phyloP scores from a whole-genome alignment of 1,140 invertebrate species.

The Zaprionus capensis region DNA sequence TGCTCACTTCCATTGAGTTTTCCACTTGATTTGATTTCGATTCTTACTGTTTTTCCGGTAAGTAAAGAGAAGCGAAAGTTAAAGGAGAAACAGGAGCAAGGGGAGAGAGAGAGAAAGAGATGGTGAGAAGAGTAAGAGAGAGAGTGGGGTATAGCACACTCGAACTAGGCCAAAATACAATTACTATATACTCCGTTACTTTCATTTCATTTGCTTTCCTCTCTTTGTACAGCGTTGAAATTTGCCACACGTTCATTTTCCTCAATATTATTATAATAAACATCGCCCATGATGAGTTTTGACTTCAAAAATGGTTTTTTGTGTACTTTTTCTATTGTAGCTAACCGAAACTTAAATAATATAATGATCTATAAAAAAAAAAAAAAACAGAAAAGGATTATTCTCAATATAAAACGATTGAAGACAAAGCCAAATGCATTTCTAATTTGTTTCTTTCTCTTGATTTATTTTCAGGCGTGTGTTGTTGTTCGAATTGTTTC shows the following conservation, averaged over 20 bases:
- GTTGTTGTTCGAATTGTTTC: conserved; percentile 77
- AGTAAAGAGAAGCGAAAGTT: conserved; percentile 51
- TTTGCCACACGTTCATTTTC: conserved; percentile 62
- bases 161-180: conserved; percentile 33
- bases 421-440: conserved; percentile 51
- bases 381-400: conserved; percentile 33
- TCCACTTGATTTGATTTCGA: neutral
- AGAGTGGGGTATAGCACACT: conserved; percentile 9
- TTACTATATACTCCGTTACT: conserved; percentile 12
- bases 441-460: conserved; percentile 81
- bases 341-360: conserved; percentile 37
- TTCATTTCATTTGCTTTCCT: conserved; percentile 49
- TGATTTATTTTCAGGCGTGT: conserved; percentile 81
- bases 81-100: neutral
- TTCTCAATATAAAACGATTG: conserved; percentile 38
- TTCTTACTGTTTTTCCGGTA: conserved; percentile 57
- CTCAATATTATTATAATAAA: conserved; percentile 50
- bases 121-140: neutral
- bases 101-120: conserved; percentile 10
- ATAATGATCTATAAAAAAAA: conserved; percentile 22
- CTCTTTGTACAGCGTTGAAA: conserved; percentile 62
- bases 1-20: neutral
- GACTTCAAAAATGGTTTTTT: conserved; percentile 64
- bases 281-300: conserved; percentile 70
- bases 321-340: conserved; percentile 74